Percentiles rank a stretch among this genome's conserved stretches.
Evolutionary conservation across 2,113 vertebrate species (phyloP).

Genomic region (Plotosus lineatus): DNA sequence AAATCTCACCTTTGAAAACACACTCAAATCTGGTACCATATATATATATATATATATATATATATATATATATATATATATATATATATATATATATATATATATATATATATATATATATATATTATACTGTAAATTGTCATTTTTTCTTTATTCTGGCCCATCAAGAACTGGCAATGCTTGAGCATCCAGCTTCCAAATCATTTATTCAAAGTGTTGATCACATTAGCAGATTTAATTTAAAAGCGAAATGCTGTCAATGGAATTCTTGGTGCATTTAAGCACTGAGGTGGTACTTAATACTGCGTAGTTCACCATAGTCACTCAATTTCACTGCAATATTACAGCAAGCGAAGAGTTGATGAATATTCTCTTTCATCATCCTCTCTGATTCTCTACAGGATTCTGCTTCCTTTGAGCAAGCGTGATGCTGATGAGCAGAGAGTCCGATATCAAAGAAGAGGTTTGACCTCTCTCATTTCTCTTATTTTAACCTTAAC

Average conservation of each 20-base stretch:
- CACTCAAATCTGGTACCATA: neutral
- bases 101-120: too few species aligned
- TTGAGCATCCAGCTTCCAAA: neutral
- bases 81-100: too few species aligned
- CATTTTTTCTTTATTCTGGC: neutral
- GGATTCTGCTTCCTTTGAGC: slow-evolving; percentile 49
- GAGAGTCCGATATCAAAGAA: slow-evolving; percentile 49
- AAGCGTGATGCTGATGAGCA: slow-evolving; percentile 48
- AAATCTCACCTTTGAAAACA: neutral
- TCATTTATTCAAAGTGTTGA: slow-evolving; percentile 28
- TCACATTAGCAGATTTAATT: slow-evolving; percentile 21
- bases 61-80: too few species aligned
- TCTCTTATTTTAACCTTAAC: slow-evolving; percentile 50
- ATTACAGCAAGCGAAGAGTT: slow-evolving; percentile 40
- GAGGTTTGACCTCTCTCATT: slow-evolving; percentile 54
- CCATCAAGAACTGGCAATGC: neutral
- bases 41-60: too few species aligned
- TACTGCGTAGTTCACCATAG: slow-evolving; percentile 18
- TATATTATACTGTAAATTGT: slow-evolving; percentile 6
- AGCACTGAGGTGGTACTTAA: slow-evolving; percentile 15
- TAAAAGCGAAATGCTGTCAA: neutral
- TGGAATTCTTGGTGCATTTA: neutral
- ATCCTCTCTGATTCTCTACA: slow-evolving; percentile 40
- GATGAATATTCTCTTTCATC: slow-evolving; percentile 58
- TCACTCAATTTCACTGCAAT: slow-evolving; percentile 28